These are phyloP conservation scores for Vulpes ferrilata DNA, from an alignment of 2,113 vertebrate genomes.

Conservation along the genomic window DNA sequence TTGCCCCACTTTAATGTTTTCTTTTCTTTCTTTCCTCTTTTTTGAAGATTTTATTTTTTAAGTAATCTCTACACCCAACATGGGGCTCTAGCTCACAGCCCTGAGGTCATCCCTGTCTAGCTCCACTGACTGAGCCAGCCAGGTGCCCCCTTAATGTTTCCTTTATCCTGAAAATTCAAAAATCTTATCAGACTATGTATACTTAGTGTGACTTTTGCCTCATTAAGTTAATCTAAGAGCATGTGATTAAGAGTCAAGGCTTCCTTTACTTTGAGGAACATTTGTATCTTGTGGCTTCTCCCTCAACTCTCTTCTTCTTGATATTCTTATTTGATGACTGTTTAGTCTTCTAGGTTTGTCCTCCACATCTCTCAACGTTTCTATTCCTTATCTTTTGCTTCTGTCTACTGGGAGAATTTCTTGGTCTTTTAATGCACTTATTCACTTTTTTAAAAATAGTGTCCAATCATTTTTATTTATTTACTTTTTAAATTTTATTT, in stretches of 20 bases:
- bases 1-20: neutral
- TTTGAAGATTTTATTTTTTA: neutral
- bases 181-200: neutral
- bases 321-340: neutral
- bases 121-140: neutral
- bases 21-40: neutral
- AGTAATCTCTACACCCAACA: neutral
- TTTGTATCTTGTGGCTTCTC: neutral
- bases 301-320: neutral
- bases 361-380: neutral
- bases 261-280: neutral
- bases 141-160: neutral
- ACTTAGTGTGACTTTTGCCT: neutral
- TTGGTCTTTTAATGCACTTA: neutral
- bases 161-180: neutral
- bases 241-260: neutral
- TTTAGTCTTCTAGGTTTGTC: neutral
- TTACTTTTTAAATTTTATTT: too few species aligned
- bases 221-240: neutral
- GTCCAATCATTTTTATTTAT: neutral
- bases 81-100: neutral
- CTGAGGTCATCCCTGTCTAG: too few species aligned
- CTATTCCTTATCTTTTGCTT: neutral
- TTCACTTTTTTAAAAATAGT: neutral
- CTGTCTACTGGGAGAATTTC: neutral